Conservation (phyloP, 30 jellyfish, hydroid and myxozoan genomes). For the Chrysaora quinquecirrha region DNA sequence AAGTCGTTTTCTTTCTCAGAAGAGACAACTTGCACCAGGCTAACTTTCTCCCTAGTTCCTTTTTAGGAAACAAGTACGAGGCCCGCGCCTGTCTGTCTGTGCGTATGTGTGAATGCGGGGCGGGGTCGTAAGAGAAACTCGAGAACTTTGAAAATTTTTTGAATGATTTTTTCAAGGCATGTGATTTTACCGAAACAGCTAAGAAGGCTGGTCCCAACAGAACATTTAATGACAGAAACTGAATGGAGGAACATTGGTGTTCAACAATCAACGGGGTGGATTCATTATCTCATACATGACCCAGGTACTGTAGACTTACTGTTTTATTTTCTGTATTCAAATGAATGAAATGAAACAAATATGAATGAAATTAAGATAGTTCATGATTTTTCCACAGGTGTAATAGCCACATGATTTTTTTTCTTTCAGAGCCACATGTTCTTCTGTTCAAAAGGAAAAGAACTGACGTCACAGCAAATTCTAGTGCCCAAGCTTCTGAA, state of each 20-base stretch:
- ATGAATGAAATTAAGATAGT: not conserved
- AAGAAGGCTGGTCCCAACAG: slow-evolving; percentile 48
- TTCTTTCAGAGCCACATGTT: slow-evolving; percentile 72
- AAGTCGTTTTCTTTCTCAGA: no score
- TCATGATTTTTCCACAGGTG: not conserved
- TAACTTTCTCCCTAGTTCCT: no score
- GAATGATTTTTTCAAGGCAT: slow-evolving; percentile 57
- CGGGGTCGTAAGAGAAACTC: not conserved
- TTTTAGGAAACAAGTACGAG: no score
- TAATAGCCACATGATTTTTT: not conserved
- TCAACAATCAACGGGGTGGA: slow-evolving; percentile 94
- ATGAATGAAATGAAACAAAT: not conserved
- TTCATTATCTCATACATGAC: slow-evolving; percentile 75
- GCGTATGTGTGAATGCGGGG: not conserved
- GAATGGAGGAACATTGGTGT: slow-evolving; percentile 95
- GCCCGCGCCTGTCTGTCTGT: no score
- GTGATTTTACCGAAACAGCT: slow-evolving; percentile 77
- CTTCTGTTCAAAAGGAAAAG: slow-evolving; percentile 62
- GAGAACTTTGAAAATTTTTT: not conserved
- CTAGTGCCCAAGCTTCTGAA: slow-evolving; percentile 38
- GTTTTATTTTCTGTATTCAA: not conserved
- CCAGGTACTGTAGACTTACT: slow-evolving; percentile 66
- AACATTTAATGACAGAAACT: slow-evolving; percentile 85
- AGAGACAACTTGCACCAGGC: no score
- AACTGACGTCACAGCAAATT: slow-evolving; percentile 27